Evolutionary conservation across 2,797 vertebrate species (phyloP), one percentile per base, ranked within the genome.

Genomic region (Lutjanus campechanus): DNA sequence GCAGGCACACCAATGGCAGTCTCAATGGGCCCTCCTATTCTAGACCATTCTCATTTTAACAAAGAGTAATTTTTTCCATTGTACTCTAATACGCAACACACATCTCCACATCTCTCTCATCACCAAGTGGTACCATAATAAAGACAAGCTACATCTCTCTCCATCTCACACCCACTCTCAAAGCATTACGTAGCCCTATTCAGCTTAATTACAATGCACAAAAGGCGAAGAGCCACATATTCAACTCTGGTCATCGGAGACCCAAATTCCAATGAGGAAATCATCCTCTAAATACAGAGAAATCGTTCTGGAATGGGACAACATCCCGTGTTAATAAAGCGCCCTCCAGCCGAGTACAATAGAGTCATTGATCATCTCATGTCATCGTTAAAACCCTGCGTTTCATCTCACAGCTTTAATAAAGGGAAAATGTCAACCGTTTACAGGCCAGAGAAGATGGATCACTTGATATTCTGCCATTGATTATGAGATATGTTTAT

Each of bases 401-500:
- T 88, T 90, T 92, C 85, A 86, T 90, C 89, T 88, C 82, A 65
- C 76, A 60, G 88, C 85, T 90, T 88, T 92, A 92, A 93, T 93
- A 93, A 93, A 89, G 79, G 88, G 74, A 88, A 90, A 90, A 94
- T 92, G 90, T 91, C 92, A 92, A 81, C 8, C 76, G 62, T 88
- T 90, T 89, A 87, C 86, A 82, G 77, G 76, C 80, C 65, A 62
- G 75, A 77, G 78, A 92, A 93, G 92, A 95, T 83, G 86, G 91
- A 94, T 93, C 71, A 62, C 87, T 86, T 87, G 86, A 92, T 93
- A 85, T 91, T 91, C 90, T 55, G 61, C 77, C 75, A 87, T 82
- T 91, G 92, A 93, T 92, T 91, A 89, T 87, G 86, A 92, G 68
- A 85, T 79, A 89, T 92, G 85, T 91, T 91, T 90, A 91, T 87